These are phyloP conservation scores for Sarcophaga rosellei DNA, from an alignment of 2,888 invertebrate species.

Conservation along the genomic window DNA sequence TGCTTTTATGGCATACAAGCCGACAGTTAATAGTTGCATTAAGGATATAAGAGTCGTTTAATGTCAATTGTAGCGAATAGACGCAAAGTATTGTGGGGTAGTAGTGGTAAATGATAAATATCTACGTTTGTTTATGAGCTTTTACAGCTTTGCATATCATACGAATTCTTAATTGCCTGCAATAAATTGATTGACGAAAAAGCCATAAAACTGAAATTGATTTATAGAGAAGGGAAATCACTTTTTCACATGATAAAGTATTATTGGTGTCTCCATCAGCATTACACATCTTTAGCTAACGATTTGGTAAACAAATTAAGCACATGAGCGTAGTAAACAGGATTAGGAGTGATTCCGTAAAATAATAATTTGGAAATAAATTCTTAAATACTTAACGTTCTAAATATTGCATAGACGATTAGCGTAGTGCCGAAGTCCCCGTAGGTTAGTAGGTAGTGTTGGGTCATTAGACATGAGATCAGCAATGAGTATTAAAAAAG, in stretches of 20 bases:
- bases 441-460: too few species aligned
- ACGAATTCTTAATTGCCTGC: conserved; percentile 24
- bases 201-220: conserved; percentile 11
- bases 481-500: too few species aligned
- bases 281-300: too few species aligned
- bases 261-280: too few species aligned
- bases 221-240: neutral
- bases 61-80: neutral
- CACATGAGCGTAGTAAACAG: too few species aligned
- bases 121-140: neutral
- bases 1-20: too few species aligned
- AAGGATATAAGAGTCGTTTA: conserved; percentile 21
- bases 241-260: too few species aligned
- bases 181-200: conserved; percentile 29
- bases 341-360: neutral
- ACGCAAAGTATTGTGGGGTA: neutral
- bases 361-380: neutral
- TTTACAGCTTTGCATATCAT: neutral
- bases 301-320: too few species aligned
- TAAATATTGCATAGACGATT: too few species aligned
- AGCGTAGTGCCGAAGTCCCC: neutral
- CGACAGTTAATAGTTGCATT: neutral
- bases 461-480: too few species aligned
- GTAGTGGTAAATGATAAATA: conserved; percentile 9
- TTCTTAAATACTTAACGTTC: neutral